These are phyloP conservation scores for Slavum lentiscoides DNA, from an alignment of 2,888 invertebrate species.

Conservation along the genomic window DNA sequence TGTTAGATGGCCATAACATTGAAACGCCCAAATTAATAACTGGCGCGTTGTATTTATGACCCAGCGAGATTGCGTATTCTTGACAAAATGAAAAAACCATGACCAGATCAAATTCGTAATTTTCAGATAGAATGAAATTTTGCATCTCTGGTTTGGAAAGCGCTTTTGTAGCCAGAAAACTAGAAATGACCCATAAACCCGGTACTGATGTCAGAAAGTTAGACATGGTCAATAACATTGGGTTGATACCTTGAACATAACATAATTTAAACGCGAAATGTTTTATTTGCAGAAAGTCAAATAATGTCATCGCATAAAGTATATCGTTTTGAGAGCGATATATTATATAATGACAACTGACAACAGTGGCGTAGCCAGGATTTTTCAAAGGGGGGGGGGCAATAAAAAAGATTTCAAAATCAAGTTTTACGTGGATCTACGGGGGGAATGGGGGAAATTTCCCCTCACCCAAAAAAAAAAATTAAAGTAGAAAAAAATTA, in stretches of 20 bases:
- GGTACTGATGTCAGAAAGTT: slow-evolving; percentile 5
- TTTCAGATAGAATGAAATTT: slow-evolving; percentile 27
- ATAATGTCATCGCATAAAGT: neutral
- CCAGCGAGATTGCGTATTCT: slow-evolving; percentile 34
- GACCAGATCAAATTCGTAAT: slow-evolving; percentile 28
- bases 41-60: slow-evolving; percentile 48
- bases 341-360: too few species aligned
- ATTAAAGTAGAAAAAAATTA: too few species aligned
- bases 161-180: neutral
- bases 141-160: slow-evolving; percentile 31
- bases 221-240: slow-evolving; percentile 12
- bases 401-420: too few species aligned
- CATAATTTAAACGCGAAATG: neutral
- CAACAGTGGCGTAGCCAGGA: too few species aligned
- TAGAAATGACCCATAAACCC: neutral
- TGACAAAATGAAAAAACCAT: slow-evolving; percentile 46
- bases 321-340: neutral
- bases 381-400: too few species aligned
- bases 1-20: slow-evolving; percentile 30
- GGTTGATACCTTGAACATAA: slow-evolving; percentile 12
- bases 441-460: too few species aligned
- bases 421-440: too few species aligned
- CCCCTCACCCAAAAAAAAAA: too few species aligned
- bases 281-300: too few species aligned
- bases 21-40: slow-evolving; percentile 41